Percentiles rank a stretch among this genome's conserved stretches.
phyloP scores from a whole-genome alignment of 2,888 invertebrate species.

The Apeira syringaria region DNA sequence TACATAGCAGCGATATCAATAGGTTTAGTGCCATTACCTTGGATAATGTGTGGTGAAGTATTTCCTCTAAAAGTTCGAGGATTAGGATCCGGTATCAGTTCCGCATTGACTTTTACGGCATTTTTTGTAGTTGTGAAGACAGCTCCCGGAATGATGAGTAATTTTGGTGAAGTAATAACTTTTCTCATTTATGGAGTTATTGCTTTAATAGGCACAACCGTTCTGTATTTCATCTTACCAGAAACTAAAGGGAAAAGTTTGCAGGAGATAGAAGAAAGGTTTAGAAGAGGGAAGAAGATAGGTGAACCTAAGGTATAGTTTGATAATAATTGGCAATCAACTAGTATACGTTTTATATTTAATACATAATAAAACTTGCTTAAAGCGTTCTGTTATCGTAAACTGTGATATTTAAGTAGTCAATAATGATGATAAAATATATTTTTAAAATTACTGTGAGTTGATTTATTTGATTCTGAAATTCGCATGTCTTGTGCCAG shows the following conservation, averaged over 20 bases:
- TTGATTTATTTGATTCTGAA: background rate
- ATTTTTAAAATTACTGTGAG: background rate
- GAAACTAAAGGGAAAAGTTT: constrained; percentile 88
- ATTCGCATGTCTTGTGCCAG: too few species aligned
- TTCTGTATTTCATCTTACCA: constrained; percentile 85
- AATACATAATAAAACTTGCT: constrained; percentile 41
- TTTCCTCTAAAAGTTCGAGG: constrained; percentile 86
- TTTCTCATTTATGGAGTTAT: constrained; percentile 85
- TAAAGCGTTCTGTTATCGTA: constrained; percentile 50
- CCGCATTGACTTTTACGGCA: constrained; percentile 85
- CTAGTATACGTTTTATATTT: constrained; percentile 19
- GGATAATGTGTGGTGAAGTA: constrained; percentile 90
- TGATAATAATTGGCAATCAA: constrained; percentile 19
- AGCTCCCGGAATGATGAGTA: constrained; percentile 83
- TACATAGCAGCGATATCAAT: constrained; percentile 85
- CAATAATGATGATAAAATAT: constrained; percentile 1
- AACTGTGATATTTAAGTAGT: constrained; percentile 70
- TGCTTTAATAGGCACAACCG: constrained; percentile 81
- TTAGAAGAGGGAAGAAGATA: constrained; percentile 54
- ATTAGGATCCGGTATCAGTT: constrained; percentile 86
- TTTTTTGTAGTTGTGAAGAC: constrained; percentile 87
- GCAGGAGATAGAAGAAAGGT: constrained; percentile 86
- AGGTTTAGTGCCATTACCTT: constrained; percentile 87
- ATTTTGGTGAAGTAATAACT: constrained; percentile 84
- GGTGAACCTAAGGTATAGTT: constrained; percentile 45